Percentiles rank a stretch among this genome's conserved stretches.
phyloP scores from a whole-genome alignment of 2,113 vertebrate genomes.

The Dasyurus viverrinus region DNA sequence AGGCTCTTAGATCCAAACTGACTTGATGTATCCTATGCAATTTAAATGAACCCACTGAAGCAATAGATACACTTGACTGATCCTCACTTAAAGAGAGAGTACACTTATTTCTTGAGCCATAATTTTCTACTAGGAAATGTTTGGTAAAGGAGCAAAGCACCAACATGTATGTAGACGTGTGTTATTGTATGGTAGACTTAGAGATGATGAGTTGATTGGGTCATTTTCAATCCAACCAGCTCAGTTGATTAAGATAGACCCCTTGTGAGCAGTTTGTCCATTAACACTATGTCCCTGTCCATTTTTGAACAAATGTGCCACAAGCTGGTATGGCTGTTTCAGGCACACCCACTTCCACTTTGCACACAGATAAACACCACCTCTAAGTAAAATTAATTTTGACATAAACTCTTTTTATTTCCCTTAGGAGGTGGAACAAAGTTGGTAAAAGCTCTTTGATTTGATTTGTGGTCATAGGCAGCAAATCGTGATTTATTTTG shows the following conservation, averaged over 20 bases:
- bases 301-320: not conserved
- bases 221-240: not conserved
- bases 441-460: constrained; percentile 35
- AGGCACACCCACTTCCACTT: not conserved
- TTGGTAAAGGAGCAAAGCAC: constrained; percentile 17
- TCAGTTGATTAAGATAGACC: not conserved
- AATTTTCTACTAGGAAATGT: not conserved
- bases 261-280: not conserved
- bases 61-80: constrained; percentile 26
- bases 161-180: not conserved
- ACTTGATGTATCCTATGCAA: constrained; percentile 67
- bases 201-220: not conserved
- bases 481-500: constrained; percentile 59
- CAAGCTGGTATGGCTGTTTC: not conserved
- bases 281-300: not conserved
- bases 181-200: not conserved
- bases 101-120: not conserved
- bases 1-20: constrained; percentile 70
- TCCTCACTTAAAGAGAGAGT: constrained; percentile 53
- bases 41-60: constrained; percentile 69
- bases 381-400: constrained; percentile 53
- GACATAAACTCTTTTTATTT: constrained; percentile 61
- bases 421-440: constrained; percentile 51
- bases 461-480: constrained; percentile 49
- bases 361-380: not conserved